Base-by-base conservation (phyloP, 1,140 invertebrate species). In the Eciton burchellii region DNA sequence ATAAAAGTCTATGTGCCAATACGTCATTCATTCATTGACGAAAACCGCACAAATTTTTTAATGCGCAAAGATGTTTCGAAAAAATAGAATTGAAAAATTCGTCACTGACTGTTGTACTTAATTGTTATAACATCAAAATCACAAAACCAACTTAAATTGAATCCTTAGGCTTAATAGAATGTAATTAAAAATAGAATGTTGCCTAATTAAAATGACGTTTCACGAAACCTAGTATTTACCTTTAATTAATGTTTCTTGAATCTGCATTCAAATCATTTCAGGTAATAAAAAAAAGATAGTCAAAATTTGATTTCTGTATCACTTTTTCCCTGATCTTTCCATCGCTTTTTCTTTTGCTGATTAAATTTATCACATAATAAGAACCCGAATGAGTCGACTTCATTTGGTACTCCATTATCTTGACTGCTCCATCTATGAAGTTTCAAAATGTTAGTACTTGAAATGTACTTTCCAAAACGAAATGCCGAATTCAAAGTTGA, bases 401-500 rank as follows among this genome's bases (percentile, higher is more conserved):
- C 74, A 70, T 56, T 57, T 79, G 35, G 52, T 70, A 79, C 63
- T 79, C 56, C 74, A 79, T 79, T 79, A 79, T 45, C 63, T 26
- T 68, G 49, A 59, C 35, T 57, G 63, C 52, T 79, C 63, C 45
- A 70, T 77, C 47, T 45, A n/a, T 68, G 62, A 24, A 77, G 74
- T 56, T 59, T 57, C 49, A 63, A 65, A 41, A 79, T 56, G 49
- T 70, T 79, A 70, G 63, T 79, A 79, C n/a, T n/a, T n/a, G n/a
- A n/a, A n/a, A n/a, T n/a, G n/a, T n/a, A n/a, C 70, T 49, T 68
- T 49, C 29, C 19, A 70, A 79, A 79, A 79, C 68, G 74, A 79
- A 63, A 79, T 79, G 63, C 74, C 63, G 41, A 12, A 68, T 70
- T 77, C 74, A 56, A 79, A 68, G 63, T 79, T 79, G 49, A 79